Base-by-base conservation (phyloP, 2,113 vertebrate genomes). In the Xiphophorus couchianus region DNA sequence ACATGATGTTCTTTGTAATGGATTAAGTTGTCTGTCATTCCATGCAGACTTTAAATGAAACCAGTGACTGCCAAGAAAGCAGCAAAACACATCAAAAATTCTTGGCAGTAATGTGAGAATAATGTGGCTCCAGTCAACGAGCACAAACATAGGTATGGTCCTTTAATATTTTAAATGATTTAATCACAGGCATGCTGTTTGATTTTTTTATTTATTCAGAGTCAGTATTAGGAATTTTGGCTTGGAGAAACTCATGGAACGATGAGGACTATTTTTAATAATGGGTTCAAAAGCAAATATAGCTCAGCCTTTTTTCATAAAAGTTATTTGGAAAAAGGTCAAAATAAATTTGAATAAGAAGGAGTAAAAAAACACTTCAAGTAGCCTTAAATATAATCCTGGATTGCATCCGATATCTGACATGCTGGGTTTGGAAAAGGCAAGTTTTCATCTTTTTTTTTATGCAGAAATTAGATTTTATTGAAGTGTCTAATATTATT, bases 1-100 rank as follows among this genome's bases (percentile, higher is more conserved):
- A 80, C 62, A 66, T 69, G 62, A 75, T 83, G 71, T 79, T 86
- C 65, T 83, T 78, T 78, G 72, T 79, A 66, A 71, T 81, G 69
- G 81, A 80, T 78, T 80, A 77, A 66, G 39, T 74, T 76, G 76
- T 78, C 64, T 66, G 71, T 87, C 79, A 80, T 82, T 48, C 54
- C 63, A 67, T 66, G 25, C 42, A 73, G 70, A 78, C 75, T 79
- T 81, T 69, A 77, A 84, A 78, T 84, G 51, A 76, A 77, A 74
- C 11, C 39, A 77, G 54, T 54, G 42, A n/a, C 71, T 66, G 66
- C 80, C 62, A 82, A 74, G 28, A 69, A 76, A 69, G 48, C 75
- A 72, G 62, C 66, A 74, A 70, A 72, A 74, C 65, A 42, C 35
- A 64, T 71, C 5, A 62, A 33, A 74, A 78, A 62, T 51, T 63